Conservation (phyloP, 1,140 invertebrate species). For the Dendrolimus punctatus region DNA sequence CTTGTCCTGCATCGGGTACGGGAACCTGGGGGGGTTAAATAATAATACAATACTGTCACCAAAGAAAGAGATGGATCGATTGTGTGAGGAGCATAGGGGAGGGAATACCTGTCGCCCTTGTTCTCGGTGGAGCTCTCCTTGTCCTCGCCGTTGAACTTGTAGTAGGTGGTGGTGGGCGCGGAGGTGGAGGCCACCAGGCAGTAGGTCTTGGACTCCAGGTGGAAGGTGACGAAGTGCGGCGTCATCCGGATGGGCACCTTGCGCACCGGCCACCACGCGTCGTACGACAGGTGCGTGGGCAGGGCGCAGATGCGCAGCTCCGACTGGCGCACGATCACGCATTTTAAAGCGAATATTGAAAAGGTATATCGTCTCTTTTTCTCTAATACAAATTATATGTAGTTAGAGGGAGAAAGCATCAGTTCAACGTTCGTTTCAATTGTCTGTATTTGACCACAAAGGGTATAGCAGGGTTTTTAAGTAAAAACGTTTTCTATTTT, state of each 20-base stretch:
- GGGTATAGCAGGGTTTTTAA: too few relatives aligned
- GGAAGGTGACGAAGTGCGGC: conserved; percentile 94
- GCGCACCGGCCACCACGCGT: conserved; percentile 95
- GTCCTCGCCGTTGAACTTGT: conserved; percentile 92
- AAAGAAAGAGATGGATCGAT: not conserved
- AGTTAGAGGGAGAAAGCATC: too few relatives aligned
- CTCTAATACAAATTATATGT: too few relatives aligned
- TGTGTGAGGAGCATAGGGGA: too few relatives aligned
- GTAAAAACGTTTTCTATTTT: too few relatives aligned
- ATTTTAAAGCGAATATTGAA: too few relatives aligned
- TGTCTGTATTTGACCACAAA: too few relatives aligned
- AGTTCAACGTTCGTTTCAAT: too few relatives aligned
- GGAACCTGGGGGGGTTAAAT: conserved; percentile 77
- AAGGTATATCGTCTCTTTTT: too few relatives aligned
- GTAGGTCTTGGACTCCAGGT: conserved; percentile 97
- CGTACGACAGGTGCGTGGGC: conserved; percentile 94
- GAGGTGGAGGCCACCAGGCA: conserved; percentile 90
- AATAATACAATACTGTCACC: not conserved
- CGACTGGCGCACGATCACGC: conserved; percentile 58
- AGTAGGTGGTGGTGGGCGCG: conserved; percentile 85
- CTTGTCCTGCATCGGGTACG: conserved; percentile 88
- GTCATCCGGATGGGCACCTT: conserved; percentile 97
- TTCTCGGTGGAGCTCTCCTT: conserved; percentile 81
- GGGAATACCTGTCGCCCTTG: conserved; percentile 72
- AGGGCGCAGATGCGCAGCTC: conserved; percentile 93